These are phyloP conservation scores for Chloroclystis v-ata DNA, from an alignment of 2,888 invertebrate species.

Conservation along the genomic window DNA sequence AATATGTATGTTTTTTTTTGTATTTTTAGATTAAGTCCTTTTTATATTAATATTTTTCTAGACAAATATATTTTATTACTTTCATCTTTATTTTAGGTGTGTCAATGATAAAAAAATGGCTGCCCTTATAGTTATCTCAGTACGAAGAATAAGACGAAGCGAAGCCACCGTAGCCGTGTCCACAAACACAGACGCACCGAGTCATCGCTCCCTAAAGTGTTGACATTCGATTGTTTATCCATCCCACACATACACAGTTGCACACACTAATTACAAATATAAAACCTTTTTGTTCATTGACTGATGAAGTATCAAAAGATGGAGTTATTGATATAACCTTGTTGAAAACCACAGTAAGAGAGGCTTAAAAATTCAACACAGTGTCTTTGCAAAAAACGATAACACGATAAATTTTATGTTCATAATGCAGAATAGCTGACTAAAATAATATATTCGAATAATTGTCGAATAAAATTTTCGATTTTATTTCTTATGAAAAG, in stretches of 20 bases:
- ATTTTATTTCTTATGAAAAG: no score
- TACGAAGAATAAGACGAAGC: conserved; percentile 9
- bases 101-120: no score
- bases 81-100: no score
- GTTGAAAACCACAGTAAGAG: conserved; percentile 1
- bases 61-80: no score
- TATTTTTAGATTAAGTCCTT: no score
- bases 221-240: conserved; percentile 70
- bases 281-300: conserved; percentile 36
- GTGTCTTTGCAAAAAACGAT: neutral
- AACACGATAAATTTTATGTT: no score
- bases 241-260: conserved; percentile 62
- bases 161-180: conserved; percentile 30
- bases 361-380: neutral
- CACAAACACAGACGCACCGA: conserved; percentile 39
- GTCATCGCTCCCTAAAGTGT: conserved; percentile 74
- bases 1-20: no score
- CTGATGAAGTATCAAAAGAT: conserved; percentile 14
- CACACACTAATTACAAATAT: conserved; percentile 59
- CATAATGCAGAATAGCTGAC: no score
- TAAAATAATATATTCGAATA: no score
- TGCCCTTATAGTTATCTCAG: conserved; percentile 2
- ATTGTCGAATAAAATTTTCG: no score
- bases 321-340: conserved; percentile 12
- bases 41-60: no score